Conservation (phyloP, 2,113 vertebrate species). For the Toxotes jaculatrix region DNA sequence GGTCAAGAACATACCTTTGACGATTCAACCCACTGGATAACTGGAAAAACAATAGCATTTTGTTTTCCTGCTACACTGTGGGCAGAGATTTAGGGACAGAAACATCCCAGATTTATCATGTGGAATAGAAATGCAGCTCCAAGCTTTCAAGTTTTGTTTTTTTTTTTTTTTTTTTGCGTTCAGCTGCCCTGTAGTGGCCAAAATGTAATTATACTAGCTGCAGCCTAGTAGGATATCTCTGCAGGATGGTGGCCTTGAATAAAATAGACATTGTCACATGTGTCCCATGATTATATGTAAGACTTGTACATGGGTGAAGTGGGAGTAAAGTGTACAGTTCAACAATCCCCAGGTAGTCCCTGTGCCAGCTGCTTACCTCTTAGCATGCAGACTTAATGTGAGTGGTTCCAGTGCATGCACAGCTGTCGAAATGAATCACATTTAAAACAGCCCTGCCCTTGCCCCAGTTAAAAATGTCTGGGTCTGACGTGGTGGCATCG, state of each 20-base stretch:
- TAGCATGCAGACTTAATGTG: constrained; percentile 55
- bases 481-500: constrained; percentile 52
- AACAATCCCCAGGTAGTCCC: constrained; percentile 52
- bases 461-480: constrained; percentile 62
- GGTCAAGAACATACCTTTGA: not conserved
- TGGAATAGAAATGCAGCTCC: not conserved
- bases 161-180: too few relatives aligned
- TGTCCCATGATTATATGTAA: not conserved
- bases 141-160: not conserved
- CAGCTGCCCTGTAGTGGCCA: not conserved
- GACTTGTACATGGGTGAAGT: not conserved
- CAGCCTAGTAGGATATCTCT: not conserved
- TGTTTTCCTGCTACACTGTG: not conserved
- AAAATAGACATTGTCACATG: not conserved
- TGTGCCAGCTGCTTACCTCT: constrained; percentile 57
- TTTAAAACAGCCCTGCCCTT: constrained; percentile 51
- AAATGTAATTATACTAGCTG: not conserved
- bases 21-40: not conserved
- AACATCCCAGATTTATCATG: not conserved
- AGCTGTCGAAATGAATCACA: constrained; percentile 74
- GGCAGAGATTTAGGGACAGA: not conserved
- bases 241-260: not conserved
- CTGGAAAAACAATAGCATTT: not conserved
- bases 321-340: not conserved
- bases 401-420: constrained; percentile 49